These are phyloP conservation scores for Mizuhopecten yessoensis DNA, from an alignment of 1,140 invertebrate genomes.

Conservation along the genomic window DNA sequence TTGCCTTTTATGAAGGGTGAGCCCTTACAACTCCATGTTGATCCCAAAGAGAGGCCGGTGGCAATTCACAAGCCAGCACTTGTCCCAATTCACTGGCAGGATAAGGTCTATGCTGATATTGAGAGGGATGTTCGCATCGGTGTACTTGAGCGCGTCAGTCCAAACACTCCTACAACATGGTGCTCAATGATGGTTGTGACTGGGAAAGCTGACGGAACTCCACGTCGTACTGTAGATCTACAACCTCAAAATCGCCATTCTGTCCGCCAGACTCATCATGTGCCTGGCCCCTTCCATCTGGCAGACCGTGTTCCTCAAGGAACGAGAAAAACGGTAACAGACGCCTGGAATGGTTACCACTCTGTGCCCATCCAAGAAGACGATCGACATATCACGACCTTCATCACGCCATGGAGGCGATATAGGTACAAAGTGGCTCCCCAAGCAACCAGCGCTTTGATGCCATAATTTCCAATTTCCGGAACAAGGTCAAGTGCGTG, in stretches of 20 bases:
- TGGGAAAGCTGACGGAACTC: conserved; percentile 47
- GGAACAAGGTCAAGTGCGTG: conserved; percentile 67
- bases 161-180: conserved; percentile 50
- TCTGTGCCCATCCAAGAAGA: conserved; percentile 59
- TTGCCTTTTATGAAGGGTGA: conserved; percentile 59
- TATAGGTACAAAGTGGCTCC: conserved; percentile 69
- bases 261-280: no score
- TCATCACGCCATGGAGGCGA: conserved; percentile 69
- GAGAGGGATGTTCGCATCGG: conserved; percentile 45
- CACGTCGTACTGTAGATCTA: conserved; percentile 46
- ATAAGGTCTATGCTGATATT: conserved; percentile 53
- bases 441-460: conserved; percentile 69
- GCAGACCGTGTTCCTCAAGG: no score
- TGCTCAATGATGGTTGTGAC: conserved; percentile 56
- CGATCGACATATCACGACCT: conserved; percentile 64
- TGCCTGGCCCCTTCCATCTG: no score
- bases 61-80: conserved; percentile 60
- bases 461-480: conserved; percentile 61
- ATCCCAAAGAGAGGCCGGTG: conserved; percentile 58
- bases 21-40: conserved; percentile 57
- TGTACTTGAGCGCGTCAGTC: conserved; percentile 44
- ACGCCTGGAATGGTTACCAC: conserved; percentile 69
- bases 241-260: conserved; percentile 51
- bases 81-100: conserved; percentile 60
- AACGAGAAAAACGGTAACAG: conserved; percentile 58